Evolutionary conservation across 2,113 vertebrate genomes (phyloP).

Genomic region (Paracanthobrama guichenoti): DNA sequence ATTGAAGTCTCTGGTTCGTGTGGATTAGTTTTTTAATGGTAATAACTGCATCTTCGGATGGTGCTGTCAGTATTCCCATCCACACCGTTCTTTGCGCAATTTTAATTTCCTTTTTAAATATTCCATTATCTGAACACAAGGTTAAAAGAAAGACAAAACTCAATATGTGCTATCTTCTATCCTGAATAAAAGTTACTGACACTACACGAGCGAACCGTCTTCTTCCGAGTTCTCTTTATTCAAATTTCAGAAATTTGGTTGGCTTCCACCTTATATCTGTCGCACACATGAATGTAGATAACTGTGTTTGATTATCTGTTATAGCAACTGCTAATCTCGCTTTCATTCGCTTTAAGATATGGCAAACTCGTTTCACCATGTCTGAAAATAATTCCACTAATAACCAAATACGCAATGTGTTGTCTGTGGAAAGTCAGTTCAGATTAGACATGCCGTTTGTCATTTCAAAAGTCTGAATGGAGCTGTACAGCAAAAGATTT

Average conservation of each 20-base stretch:
- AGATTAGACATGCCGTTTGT: slow-evolving; percentile 4
- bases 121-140: slow-evolving; percentile 72
- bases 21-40: slow-evolving; percentile 19
- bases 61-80: slow-evolving; percentile 61
- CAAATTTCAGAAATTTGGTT: slow-evolving; percentile 13
- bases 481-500: slow-evolving; percentile 7
- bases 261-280: not conserved
- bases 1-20: slow-evolving; percentile 5
- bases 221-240: slow-evolving; percentile 5
- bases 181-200: slow-evolving; percentile 49
- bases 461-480: not conserved
- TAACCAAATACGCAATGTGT: not conserved
- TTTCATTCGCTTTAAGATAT: not conserved
- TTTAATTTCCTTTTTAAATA: slow-evolving; percentile 76
- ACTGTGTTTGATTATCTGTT: not conserved
- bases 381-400: not conserved
- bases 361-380: not conserved
- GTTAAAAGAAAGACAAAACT: slow-evolving; percentile 71
- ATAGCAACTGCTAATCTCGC: not conserved
- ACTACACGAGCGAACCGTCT: not conserved
- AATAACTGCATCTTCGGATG: slow-evolving; percentile 37
- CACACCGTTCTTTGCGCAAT: slow-evolving; percentile 66
- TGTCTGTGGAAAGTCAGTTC: not conserved
- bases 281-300: not conserved
- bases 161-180: slow-evolving; percentile 67